Conservation (phyloP, 2,113 vertebrate genomes). For the Polypterus bichir region DNA sequence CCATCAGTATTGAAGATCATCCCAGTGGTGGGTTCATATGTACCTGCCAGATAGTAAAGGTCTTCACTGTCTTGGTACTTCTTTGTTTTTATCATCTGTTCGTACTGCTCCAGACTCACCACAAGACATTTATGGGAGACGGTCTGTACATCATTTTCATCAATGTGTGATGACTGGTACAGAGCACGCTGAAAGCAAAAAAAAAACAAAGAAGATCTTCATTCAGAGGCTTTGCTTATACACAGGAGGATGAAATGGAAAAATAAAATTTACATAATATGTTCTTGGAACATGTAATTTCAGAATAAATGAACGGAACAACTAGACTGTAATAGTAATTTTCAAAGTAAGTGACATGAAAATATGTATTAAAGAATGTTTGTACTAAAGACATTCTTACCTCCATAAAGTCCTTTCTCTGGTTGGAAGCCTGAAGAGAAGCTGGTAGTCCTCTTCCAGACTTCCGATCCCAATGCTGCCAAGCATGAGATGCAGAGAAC, state of each 20-base stretch:
- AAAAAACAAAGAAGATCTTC: not conserved
- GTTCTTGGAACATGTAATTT: too few relatives aligned
- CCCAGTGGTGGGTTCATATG: slow-evolving; percentile 94
- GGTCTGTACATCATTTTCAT: slow-evolving; percentile 97
- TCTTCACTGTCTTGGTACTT: slow-evolving; percentile 96
- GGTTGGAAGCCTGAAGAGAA: slow-evolving; percentile 76
- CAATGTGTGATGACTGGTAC: slow-evolving; percentile 95
- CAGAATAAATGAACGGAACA: too few relatives aligned
- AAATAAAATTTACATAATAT: too few relatives aligned
- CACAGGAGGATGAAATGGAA: too few relatives aligned
- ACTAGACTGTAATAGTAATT: too few relatives aligned
- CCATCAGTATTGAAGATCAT: slow-evolving; percentile 98
- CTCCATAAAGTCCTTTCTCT: slow-evolving; percentile 97
- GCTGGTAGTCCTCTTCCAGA: slow-evolving; percentile 67
- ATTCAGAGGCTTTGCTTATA: too few relatives aligned
- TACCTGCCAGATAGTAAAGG: slow-evolving; percentile 96
- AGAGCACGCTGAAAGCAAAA: slow-evolving; percentile 65
- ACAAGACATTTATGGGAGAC: slow-evolving; percentile 98
- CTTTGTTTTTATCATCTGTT: slow-evolving; percentile 92
- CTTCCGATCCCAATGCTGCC: slow-evolving; percentile 88
- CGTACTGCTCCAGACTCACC: slow-evolving; percentile 88
- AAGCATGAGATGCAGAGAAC: slow-evolving; percentile 1
- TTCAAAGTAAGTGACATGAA: too few relatives aligned
- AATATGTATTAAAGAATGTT: not conserved
- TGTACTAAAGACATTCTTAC: slow-evolving; percentile 34